A percentile compares a stretch with the other conserved stretches of the same genome.
Conservation (phyloP, 2,113 vertebrate genomes). For the Melierax canorus region DNA sequence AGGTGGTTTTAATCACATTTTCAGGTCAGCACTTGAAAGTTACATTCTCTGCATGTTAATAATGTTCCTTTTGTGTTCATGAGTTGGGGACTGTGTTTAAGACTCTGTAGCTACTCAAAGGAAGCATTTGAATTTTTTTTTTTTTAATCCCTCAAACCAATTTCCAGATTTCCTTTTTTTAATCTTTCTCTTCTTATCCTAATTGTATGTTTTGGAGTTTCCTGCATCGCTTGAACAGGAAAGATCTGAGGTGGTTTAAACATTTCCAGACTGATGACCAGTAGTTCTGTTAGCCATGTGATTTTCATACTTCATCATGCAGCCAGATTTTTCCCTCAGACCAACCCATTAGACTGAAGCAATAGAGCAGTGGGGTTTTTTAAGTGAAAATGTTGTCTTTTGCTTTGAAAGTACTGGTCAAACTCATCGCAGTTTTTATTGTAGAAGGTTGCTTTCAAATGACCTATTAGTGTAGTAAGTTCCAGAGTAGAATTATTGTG, state of each 20-base stretch:
- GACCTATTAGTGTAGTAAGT: neutral
- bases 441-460: neutral
- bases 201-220: neutral
- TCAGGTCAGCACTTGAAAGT: neutral
- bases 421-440: neutral
- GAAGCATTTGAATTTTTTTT: neutral
- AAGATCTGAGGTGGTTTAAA: neutral
- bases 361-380: neutral
- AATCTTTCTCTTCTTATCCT: neutral
- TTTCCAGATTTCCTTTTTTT: neutral
- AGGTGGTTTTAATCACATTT: neutral
- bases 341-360: neutral
- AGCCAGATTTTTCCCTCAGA: neutral
- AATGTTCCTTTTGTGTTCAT: neutral
- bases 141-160: neutral
- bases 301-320: neutral
- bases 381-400: neutral
- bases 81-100: neutral
- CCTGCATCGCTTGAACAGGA: neutral
- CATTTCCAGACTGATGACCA: neutral
- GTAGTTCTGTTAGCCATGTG: neutral
- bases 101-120: neutral
- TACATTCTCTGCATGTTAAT: neutral
- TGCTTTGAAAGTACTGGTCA: neutral
- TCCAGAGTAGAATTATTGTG: neutral